A percentile compares a stretch with the other conserved stretches of the same genome.
Conservation (phyloP, 2,797 vertebrate genomes). For the Rhinoraja longicauda region DNA sequence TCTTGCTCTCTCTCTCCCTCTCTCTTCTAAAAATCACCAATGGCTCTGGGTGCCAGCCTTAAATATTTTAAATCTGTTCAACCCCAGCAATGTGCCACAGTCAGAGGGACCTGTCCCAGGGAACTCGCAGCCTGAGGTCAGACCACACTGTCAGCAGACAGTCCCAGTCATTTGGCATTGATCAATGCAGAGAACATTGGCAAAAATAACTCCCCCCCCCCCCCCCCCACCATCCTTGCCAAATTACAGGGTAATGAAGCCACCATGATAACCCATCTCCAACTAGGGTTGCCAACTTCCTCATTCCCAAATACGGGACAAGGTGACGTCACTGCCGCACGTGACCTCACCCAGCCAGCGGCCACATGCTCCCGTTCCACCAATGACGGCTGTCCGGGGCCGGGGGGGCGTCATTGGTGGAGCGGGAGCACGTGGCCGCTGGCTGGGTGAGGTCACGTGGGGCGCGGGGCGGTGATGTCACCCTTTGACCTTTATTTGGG, state of each 20-base stretch:
- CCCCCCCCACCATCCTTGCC: background rate
- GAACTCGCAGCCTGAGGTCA: background rate
- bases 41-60: background rate
- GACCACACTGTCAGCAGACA: background rate
- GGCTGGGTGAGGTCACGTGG: too few relatives aligned
- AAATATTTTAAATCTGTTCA: slow-evolving; percentile 17
- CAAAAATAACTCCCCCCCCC: background rate
- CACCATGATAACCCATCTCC: background rate
- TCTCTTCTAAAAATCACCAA: background rate
- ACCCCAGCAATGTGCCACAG: background rate
- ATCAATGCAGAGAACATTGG: background rate
- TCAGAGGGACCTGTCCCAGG: background rate
- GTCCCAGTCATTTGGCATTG: background rate
- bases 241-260: background rate
- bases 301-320: too few relatives aligned
- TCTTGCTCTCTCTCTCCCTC: background rate
- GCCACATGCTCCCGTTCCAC: too few relatives aligned
- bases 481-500: too few relatives aligned
- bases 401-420: too few relatives aligned
- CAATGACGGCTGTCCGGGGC: too few relatives aligned
- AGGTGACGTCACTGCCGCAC: too few relatives aligned
- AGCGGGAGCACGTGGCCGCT: too few relatives aligned
- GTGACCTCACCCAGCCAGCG: too few relatives aligned
- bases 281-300: too few relatives aligned
- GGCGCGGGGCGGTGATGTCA: too few relatives aligned